phyloP scores from a whole-genome alignment of 2,888 invertebrate genomes.

The Arctia plantaginis region DNA sequence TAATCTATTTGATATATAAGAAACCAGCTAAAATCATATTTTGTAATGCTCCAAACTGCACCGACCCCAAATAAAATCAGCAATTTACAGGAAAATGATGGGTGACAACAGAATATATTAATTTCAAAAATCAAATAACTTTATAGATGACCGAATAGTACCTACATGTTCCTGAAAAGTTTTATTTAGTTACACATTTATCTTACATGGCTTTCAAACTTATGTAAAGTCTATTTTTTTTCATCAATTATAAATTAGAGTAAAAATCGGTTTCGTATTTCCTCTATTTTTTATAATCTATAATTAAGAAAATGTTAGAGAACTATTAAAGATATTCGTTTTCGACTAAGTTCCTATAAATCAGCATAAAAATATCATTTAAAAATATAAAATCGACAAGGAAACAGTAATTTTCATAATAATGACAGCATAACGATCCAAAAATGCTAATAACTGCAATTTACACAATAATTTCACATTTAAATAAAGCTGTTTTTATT shows the following conservation, averaged over 20 bases:
- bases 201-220: not conserved
- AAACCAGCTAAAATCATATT: too few species aligned
- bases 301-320: slow-evolving; percentile 12
- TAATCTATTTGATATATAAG: too few species aligned
- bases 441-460: slow-evolving; percentile 24
- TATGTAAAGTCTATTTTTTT: not conserved
- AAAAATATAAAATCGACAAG: slow-evolving; percentile 16
- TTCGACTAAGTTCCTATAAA: slow-evolving; percentile 9
- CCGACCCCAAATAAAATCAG: too few species aligned
- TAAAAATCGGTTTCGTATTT: not conserved
- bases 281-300: slow-evolving; percentile 4
- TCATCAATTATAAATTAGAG: not conserved
- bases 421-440: slow-evolving; percentile 18
- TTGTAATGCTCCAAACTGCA: too few species aligned
- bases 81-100: too few species aligned
- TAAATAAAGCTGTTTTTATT: slow-evolving; percentile 13
- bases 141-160: not conserved
- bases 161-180: not conserved
- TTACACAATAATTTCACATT: slow-evolving; percentile 15
- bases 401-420: slow-evolving; percentile 23
- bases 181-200: not conserved
- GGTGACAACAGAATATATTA: not conserved
- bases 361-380: slow-evolving; percentile 26
- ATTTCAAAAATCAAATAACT: not conserved
- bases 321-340: slow-evolving; percentile 16